Evolutionary conservation across 2,888 invertebrate genomes (phyloP).

Genomic region (Sminthurides aquaticus): DNA sequence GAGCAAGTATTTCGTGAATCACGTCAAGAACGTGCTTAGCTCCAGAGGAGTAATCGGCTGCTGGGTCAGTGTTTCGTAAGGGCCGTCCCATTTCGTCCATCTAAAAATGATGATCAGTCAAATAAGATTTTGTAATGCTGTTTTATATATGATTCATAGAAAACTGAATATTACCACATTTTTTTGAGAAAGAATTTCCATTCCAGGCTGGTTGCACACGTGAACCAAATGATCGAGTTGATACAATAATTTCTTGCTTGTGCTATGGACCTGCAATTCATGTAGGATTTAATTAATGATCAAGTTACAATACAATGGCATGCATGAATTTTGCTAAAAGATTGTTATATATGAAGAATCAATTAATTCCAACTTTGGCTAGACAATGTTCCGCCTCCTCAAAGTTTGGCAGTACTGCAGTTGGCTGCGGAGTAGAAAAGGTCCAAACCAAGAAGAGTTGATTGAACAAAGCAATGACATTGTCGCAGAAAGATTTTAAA

Average conservation of each 20-base stretch:
- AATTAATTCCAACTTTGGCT: conserved; percentile 28
- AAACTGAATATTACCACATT: conserved; percentile 52
- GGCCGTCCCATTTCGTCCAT: conserved; percentile 31
- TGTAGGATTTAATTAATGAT: too few species aligned
- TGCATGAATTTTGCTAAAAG: neutral
- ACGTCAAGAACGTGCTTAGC: conserved; percentile 93
- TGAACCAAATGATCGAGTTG: conserved; percentile 92
- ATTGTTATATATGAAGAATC: conserved; percentile 6
- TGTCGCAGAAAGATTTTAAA: neutral
- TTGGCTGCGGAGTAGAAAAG: conserved; percentile 20
- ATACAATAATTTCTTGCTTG: conserved; percentile 90
- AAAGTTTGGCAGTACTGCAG: conserved; percentile 26
- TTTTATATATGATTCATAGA: neutral
- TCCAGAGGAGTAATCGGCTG: conserved; percentile 92
- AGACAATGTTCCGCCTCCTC: conserved; percentile 33
- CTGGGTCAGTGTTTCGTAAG: conserved; percentile 55
- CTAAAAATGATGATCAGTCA: neutral
- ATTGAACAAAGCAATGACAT: conserved; percentile 8
- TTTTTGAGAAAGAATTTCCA: conserved; percentile 65
- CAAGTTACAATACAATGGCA: too few species aligned
- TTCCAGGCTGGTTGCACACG: conserved; percentile 81
- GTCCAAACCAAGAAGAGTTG: conserved; percentile 3
- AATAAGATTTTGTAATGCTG: neutral
- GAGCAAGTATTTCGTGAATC: conserved; percentile 91
- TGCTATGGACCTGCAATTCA: conserved; percentile 71